phyloP scores from a whole-genome alignment of 2,888 invertebrate genomes.

The Eulithis prunata region DNA sequence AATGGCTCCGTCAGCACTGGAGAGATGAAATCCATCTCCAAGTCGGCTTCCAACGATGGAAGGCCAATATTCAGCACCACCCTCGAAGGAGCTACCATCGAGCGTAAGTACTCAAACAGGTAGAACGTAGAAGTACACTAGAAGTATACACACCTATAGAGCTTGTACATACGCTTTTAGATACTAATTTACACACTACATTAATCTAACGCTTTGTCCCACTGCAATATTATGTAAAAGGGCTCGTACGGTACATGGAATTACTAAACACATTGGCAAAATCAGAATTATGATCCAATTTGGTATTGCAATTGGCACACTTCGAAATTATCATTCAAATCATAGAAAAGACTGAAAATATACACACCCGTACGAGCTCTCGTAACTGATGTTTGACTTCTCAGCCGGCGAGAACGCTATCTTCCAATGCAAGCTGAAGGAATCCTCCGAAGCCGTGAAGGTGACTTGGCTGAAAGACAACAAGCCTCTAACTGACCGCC shows the following conservation, averaged over 20 bases:
- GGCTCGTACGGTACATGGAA: constrained; percentile 60
- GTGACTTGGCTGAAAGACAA: constrained; percentile 96
- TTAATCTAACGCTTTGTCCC: constrained; percentile 66
- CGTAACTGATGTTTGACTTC: constrained; percentile 65
- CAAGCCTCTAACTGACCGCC: constrained; percentile 89
- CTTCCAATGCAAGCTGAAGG: constrained; percentile 90
- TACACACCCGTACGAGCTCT: constrained; percentile 64
- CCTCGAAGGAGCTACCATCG: constrained; percentile 89
- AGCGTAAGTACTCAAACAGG: constrained; percentile 87
- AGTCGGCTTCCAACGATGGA: constrained; percentile 77
- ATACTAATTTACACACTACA: constrained; percentile 76
- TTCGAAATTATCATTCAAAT: constrained; percentile 17
- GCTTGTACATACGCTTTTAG: constrained; percentile 83
- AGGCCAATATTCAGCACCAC: constrained; percentile 90
- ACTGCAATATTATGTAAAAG: constrained; percentile 49
- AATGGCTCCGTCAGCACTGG: constrained; percentile 66
- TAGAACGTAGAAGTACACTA: constrained; percentile 39
- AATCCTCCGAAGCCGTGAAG: constrained; percentile 83
- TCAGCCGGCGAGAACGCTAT: constrained; percentile 92
- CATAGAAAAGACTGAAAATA: constrained; percentile 17
- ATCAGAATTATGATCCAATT: constrained; percentile 21
- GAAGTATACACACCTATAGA: constrained; percentile 68
- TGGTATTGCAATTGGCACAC: constrained; percentile 30
- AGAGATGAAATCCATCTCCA: constrained; percentile 55
- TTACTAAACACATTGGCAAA: constrained; percentile 18